Conservation (phyloP, 1,140 invertebrate species). For the Nixonia krombeini region DNA sequence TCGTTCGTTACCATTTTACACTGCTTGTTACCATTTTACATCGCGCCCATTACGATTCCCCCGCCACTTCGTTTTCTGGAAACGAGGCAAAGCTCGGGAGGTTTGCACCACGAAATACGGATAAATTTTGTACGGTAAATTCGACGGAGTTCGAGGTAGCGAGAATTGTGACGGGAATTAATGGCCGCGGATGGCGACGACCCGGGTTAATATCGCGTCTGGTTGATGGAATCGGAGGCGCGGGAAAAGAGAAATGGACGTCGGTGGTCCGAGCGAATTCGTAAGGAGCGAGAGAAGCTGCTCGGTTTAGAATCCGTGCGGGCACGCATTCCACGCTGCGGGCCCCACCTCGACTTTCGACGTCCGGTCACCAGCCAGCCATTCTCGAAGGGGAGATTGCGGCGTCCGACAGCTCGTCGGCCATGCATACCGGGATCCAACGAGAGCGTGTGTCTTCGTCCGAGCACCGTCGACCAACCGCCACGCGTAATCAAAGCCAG, state of each 20-base stretch:
- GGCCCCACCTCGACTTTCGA: constrained; percentile 52
- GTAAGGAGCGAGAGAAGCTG: constrained; percentile 41
- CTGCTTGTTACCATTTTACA: too few species aligned
- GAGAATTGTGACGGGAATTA: not conserved
- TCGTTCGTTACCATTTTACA: too few species aligned
- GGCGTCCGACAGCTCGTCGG: constrained; percentile 57
- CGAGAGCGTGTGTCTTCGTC: constrained; percentile 42
- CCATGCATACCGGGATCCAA: constrained; percentile 57
- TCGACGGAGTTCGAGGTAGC: too few species aligned
- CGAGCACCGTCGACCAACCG: constrained; percentile 52
- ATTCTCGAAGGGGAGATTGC: constrained; percentile 63
- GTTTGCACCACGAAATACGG: too few species aligned
- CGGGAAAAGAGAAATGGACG: constrained; percentile 29
- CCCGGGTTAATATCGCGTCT: not conserved
- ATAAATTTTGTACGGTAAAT: too few species aligned
- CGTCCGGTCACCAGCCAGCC: constrained; percentile 56
- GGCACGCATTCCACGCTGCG: constrained; percentile 58
- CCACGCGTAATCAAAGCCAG: constrained; percentile 57
- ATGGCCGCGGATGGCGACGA: not conserved
- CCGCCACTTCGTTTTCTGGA: too few species aligned
- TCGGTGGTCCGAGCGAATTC: constrained; percentile 36
- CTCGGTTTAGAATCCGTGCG: constrained; percentile 64
- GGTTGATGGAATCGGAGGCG: constrained; percentile 11
- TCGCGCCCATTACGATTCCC: too few species aligned
- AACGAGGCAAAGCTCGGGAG: too few species aligned